Conservation (phyloP, 2,888 invertebrate species). For the Barypeithes pellucidus region DNA sequence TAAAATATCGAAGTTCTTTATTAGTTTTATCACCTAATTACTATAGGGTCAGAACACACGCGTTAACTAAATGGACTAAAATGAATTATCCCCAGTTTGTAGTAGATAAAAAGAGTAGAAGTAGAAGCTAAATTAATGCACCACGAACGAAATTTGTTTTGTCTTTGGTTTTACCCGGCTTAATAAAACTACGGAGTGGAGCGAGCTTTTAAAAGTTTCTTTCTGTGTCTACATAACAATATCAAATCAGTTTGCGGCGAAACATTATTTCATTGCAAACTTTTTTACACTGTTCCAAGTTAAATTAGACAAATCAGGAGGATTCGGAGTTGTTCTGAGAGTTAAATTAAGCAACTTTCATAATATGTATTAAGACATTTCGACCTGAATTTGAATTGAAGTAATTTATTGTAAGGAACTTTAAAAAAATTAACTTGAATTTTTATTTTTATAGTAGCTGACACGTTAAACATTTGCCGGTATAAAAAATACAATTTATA, state of each 20-base stretch:
- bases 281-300: conserved; percentile 9
- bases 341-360: not conserved
- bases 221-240: conserved; percentile 30
- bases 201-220: conserved; percentile 43
- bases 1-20: conserved; percentile 43
- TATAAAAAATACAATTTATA: too few species aligned
- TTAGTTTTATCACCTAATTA: conserved; percentile 51
- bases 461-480: too few species aligned
- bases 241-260: conserved; percentile 24
- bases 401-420: too few species aligned
- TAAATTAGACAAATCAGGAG: conserved; percentile 4
- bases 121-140: conserved; percentile 39
- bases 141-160: conserved; percentile 32
- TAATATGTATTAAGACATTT: not conserved
- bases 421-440: too few species aligned
- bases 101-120: conserved; percentile 25
- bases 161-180: conserved; percentile 23
- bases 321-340: conserved; percentile 6
- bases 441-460: too few species aligned
- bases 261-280: conserved; percentile 20
- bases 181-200: conserved; percentile 23
- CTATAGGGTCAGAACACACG: conserved; percentile 43
- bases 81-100: conserved; percentile 46
- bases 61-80: conserved; percentile 41
- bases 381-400: too few species aligned